Base-by-base conservation (phyloP, 2,113 vertebrate species). In the Pionites leucogaster region DNA sequence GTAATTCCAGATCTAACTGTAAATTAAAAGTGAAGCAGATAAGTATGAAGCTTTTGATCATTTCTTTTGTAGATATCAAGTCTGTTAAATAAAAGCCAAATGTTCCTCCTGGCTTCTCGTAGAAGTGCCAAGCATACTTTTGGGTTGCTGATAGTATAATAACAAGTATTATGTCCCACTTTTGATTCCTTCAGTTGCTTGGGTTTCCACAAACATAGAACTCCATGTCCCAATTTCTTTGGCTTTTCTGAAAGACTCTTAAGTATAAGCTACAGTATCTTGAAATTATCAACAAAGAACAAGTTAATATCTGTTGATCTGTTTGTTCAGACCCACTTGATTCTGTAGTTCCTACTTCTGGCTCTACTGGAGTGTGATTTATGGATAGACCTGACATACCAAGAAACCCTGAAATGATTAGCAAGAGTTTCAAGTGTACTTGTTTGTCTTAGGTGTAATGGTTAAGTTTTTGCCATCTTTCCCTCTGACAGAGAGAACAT, bases 401-500 rank as follows among this genome's bases (percentile, higher is more conserved):
- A 64, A 65, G 41, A 86, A 71, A 57, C 65, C 35, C 22, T 37
- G 10, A 31, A 52, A 14, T 72, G 37, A 44, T 82, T 55, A 68
- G 28, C 35, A 68, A 50, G 72, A 49, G 25, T 39, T 92, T 91
- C 62, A 49, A 76, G 11, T 49, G 57, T 71, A 18, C 16, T 53
- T 68, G n/a, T 53, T 64, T 89, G 72, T 31, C 41, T 68, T 52
- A 24, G 49, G 44, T 62, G 84, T 49, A 62, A 52, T 49, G 70
- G n/a, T 82, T 72, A 53, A 96, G 85, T 17, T 85, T 50, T 78
- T 86, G 57, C 87, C 27, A 1, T 63, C 68, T 85, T 68, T 86
- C 85, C 94, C 88, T 95, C 82, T 69, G 47, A 39, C 97, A 99
- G 99, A 98, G 98, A 52, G 99, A 99, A 94, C 99, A 99, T 91